These are phyloP conservation scores for Cantharis nigra DNA, from an alignment of 2,888 invertebrate genomes.

Conservation along the genomic window DNA sequence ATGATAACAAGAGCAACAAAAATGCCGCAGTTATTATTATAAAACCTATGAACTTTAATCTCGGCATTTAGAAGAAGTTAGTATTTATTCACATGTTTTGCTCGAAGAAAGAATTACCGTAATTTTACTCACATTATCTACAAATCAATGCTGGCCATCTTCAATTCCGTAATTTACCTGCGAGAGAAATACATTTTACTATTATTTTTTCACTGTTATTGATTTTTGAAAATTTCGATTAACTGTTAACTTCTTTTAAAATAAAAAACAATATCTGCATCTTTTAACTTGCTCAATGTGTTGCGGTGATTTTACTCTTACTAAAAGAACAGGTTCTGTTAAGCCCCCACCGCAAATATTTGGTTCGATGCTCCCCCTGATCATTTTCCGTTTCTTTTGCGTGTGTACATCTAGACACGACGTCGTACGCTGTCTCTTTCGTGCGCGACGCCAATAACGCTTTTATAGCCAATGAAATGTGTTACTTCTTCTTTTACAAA, in stretches of 20 bases:
- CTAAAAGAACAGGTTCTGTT: conserved; percentile 10
- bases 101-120: not conserved
- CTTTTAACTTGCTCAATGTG: not conserved
- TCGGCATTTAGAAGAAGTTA: conserved; percentile 23
- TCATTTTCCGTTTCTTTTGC: conserved; percentile 18
- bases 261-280: not conserved
- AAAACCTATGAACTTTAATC: conserved; percentile 26
- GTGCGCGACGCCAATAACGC: conserved; percentile 25
- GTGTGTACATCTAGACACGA: not conserved
- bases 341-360: conserved; percentile 21
- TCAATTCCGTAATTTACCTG: not conserved
- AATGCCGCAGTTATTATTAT: conserved; percentile 19
- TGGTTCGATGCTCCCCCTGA: conserved; percentile 27
- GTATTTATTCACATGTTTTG: not conserved
- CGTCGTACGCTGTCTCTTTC: conserved; percentile 13
- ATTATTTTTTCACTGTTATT: not conserved
- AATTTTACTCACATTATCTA: not conserved
- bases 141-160: not conserved
- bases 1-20: conserved; percentile 22
- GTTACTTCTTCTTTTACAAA: conserved; percentile 20
- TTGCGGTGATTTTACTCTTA: not conserved
- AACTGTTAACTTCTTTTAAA: conserved; percentile 1
- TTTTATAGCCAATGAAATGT: conserved; percentile 13
- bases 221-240: not conserved
- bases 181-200: not conserved